phyloP scores from a whole-genome alignment of 1,140 invertebrate species.

The Drosophila tani region DNA sequence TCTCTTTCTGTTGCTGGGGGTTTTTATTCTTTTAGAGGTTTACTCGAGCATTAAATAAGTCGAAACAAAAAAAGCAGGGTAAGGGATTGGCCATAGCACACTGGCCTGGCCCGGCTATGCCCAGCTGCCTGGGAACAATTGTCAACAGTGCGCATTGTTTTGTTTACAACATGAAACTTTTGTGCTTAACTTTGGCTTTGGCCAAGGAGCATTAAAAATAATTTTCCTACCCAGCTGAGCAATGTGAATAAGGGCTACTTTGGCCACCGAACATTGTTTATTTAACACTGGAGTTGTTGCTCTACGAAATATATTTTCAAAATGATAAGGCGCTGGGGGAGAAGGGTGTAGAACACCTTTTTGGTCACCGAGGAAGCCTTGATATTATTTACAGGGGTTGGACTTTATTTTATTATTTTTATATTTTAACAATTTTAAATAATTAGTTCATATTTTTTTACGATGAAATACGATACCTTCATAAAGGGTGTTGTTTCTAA shows the following conservation, averaged over 20 bases:
- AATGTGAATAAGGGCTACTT: slow-evolving; percentile 53
- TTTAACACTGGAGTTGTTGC: slow-evolving; percentile 14
- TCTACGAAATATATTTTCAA: neutral
- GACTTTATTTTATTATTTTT: neutral
- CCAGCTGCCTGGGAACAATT: slow-evolving; percentile 65
- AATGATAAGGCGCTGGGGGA: neutral
- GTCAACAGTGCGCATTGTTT: slow-evolving; percentile 73
- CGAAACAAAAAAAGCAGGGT: slow-evolving; percentile 34
- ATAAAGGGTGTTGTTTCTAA: too few relatives aligned
- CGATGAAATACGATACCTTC: too few relatives aligned
- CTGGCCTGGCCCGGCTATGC: slow-evolving; percentile 19
- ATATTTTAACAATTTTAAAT: neutral
- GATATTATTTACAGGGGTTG: too few relatives aligned
- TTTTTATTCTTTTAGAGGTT: slow-evolving; percentile 60
- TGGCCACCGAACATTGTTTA: slow-evolving; percentile 26
- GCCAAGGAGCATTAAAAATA: slow-evolving; percentile 60
- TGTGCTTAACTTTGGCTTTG: slow-evolving; percentile 60
- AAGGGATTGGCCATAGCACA: neutral
- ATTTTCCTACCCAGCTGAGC: slow-evolving; percentile 58
- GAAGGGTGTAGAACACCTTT: neutral
- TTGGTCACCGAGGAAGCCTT: neutral
- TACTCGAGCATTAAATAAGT: slow-evolving; percentile 80
- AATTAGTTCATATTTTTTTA: neutral
- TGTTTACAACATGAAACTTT: slow-evolving; percentile 71
- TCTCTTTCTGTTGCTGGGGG: slow-evolving; percentile 11